Conservation (phyloP, 2,113 vertebrate species). For the Lipophrys pholis region DNA sequence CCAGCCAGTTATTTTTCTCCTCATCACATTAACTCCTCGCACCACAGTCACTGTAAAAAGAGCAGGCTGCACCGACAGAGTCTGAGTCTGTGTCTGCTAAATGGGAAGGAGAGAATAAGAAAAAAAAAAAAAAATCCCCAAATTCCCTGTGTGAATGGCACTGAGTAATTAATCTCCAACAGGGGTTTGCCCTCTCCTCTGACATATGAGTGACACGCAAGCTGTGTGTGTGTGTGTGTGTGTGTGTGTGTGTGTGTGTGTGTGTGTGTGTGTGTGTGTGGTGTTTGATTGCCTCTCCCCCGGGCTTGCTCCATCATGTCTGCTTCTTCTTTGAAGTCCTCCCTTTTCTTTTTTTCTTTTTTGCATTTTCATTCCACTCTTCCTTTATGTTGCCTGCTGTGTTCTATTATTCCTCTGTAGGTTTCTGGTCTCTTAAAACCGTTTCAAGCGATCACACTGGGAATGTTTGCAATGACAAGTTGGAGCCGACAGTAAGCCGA, state of each 20-base stretch:
- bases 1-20: slow-evolving; percentile 15
- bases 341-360: slow-evolving; percentile 13
- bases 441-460: slow-evolving; percentile 22
- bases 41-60: slow-evolving; percentile 13
- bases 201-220: slow-evolving; percentile 71
- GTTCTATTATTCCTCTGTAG: slow-evolving; percentile 17
- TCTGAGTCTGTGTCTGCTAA: slow-evolving; percentile 41
- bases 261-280: slow-evolving; percentile 19
- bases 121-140: slow-evolving; percentile 70
- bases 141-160: slow-evolving; percentile 64
- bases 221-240: slow-evolving; percentile 17
- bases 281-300: slow-evolving; percentile 66
- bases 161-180: slow-evolving; percentile 69
- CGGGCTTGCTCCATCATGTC: slow-evolving; percentile 67
- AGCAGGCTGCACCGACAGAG: slow-evolving; percentile 1
- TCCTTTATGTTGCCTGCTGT: slow-evolving; percentile 30
- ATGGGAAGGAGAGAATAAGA: slow-evolving; percentile 40
- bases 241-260: slow-evolving; percentile 32
- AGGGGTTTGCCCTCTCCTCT: slow-evolving; percentile 59
- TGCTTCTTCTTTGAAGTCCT: slow-evolving; percentile 63
- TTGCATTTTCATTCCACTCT: slow-evolving; percentile 12
- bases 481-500: slow-evolving; percentile 14
- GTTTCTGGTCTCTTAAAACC: too few species aligned
- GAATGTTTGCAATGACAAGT: slow-evolving; percentile 12
- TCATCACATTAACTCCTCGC: slow-evolving; percentile 35